Evolutionary conservation across 1,140 invertebrate species (phyloP).

Genomic region (Ostrea edulis): DNA sequence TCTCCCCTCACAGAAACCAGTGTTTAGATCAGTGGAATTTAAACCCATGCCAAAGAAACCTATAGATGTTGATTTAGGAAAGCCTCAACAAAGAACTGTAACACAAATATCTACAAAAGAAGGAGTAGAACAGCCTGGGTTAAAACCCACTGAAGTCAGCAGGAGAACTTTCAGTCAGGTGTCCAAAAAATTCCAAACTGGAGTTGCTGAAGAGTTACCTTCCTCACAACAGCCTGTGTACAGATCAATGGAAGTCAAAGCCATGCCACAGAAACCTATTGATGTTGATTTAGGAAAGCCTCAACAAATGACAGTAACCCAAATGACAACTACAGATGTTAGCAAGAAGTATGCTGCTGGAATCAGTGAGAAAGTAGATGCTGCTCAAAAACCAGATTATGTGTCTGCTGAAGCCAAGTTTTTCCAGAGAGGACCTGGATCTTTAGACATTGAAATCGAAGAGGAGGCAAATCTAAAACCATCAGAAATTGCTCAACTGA

Average conservation of each 20-base stretch:
- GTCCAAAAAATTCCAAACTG: constrained; percentile 22
- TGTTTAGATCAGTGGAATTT: constrained; percentile 18
- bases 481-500: constrained; percentile 12
- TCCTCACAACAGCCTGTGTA: not conserved
- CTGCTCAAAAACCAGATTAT: constrained; percentile 35
- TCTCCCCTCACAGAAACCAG: not conserved
- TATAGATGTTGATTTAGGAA: not conserved
- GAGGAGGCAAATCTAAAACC: constrained; percentile 32
- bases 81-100: constrained; percentile 37
- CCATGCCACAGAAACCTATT: not conserved
- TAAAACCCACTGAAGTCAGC: not conserved
- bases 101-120: not conserved
- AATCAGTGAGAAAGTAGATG: constrained; percentile 32
- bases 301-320: constrained; percentile 37
- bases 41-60: not conserved
- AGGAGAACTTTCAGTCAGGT: not conserved
- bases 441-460: constrained; percentile 30
- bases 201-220: not conserved
- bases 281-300: constrained; percentile 14
- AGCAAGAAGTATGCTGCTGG: not conserved
- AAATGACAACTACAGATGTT: constrained; percentile 37
- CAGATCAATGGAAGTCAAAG: constrained; percentile 16
- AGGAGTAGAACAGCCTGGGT: not conserved
- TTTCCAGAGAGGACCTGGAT: not conserved
- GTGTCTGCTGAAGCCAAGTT: constrained; percentile 45